Conservation (phyloP, 2,888 invertebrate species). For the Drosophila fulvimacula region DNA sequence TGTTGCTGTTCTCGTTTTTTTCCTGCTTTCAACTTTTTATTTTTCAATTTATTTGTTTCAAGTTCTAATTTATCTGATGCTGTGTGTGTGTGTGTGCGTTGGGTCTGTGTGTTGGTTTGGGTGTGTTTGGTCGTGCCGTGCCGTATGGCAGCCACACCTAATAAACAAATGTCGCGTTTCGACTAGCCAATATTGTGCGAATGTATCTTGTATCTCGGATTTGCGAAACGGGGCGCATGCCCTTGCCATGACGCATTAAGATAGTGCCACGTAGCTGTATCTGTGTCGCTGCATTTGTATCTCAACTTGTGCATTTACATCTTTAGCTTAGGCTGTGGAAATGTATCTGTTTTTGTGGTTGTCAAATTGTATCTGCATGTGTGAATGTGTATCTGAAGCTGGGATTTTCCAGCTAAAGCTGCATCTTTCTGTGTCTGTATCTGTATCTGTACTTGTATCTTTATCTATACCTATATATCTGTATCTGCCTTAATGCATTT, state of each 20-base stretch:
- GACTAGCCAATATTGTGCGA: slow-evolving; percentile 49
- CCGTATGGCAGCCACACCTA: slow-evolving; percentile 66
- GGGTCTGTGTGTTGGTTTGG: slow-evolving; percentile 42
- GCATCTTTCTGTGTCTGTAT: background rate
- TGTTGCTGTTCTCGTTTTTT: slow-evolving; percentile 29
- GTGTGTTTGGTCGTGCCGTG: slow-evolving; percentile 50
- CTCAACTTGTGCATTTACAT: slow-evolving; percentile 17
- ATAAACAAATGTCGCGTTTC: slow-evolving; percentile 33
- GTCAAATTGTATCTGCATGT: background rate
- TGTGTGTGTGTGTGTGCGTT: slow-evolving; percentile 24
- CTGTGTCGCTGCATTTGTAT: slow-evolving; percentile 3
- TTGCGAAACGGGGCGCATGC: slow-evolving; percentile 19
- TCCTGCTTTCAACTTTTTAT: slow-evolving; percentile 45
- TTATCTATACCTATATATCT: background rate
- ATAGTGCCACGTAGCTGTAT: slow-evolving; percentile 18
- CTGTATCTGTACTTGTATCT: background rate
- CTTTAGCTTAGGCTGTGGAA: slow-evolving; percentile 6
- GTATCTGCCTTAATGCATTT: background rate
- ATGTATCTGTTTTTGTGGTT: background rate
- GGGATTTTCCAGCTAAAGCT: background rate
- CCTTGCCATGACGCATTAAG: slow-evolving; percentile 29
- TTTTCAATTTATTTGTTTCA: slow-evolving; percentile 75
- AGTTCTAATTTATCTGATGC: slow-evolving; percentile 73
- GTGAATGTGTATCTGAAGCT: background rate
- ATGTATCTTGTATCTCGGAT: slow-evolving; percentile 31